Evolutionary conservation across 23 tunicate species (phyloP).

Genomic region (Phallusia fumigata): DNA sequence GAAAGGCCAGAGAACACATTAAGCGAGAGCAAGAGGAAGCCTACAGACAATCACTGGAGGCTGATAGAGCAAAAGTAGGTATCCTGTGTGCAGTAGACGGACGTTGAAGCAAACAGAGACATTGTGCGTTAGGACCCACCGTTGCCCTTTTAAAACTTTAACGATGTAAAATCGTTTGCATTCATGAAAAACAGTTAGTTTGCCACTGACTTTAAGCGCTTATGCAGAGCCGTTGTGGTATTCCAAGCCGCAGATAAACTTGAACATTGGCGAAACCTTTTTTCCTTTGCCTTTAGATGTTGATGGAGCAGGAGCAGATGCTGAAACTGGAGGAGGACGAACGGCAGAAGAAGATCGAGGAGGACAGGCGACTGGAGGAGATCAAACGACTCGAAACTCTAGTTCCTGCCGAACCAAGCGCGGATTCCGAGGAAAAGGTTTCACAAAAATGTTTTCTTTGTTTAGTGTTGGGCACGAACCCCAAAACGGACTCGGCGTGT

Average conservation of each 20-base stretch:
- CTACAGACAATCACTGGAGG: constrained; percentile 71
- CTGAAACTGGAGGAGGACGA: constrained; percentile 25
- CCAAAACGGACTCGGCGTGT: too few species aligned
- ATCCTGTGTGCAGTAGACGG: too few species aligned
- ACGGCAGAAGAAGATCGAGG: constrained; percentile 21
- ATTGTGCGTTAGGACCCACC: too few species aligned
- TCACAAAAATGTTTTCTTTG: neutral
- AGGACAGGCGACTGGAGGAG: constrained; percentile 36
- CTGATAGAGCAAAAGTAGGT: constrained; percentile 64
- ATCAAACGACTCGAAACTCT: constrained; percentile 24
- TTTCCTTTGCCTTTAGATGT: constrained; percentile 22
- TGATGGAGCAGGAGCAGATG: constrained; percentile 40
- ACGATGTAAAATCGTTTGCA: too few species aligned
- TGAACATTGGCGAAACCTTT: too few species aligned
- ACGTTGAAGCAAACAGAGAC: too few species aligned
- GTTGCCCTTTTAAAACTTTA: too few species aligned
- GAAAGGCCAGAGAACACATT: constrained; percentile 74
- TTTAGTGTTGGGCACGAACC: too few species aligned
- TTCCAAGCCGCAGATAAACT: too few species aligned
- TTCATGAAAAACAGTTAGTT: too few species aligned
- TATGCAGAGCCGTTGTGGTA: too few species aligned
- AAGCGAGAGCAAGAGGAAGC: constrained; percentile 91
- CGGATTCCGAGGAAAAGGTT: constrained; percentile 55
- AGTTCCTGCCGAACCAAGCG: constrained; percentile 79
- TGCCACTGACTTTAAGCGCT: too few species aligned